Evolutionary conservation across 35 echinoderm and acorn worm genomes (phyloP).

Genomic region (Apostichopus japonicus): DNA sequence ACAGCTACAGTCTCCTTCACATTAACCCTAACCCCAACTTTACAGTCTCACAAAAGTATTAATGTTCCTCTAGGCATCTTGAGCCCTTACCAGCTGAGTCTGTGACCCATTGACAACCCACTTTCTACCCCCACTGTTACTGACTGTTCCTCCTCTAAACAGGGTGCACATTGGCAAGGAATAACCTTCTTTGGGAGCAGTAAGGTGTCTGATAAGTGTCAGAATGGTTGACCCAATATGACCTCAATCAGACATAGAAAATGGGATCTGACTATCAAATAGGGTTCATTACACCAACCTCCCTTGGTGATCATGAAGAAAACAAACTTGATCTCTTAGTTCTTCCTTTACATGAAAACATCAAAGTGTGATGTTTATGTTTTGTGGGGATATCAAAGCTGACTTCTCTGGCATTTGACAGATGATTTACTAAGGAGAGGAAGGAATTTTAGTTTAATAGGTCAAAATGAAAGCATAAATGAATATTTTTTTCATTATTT

Average conservation of each 20-base stretch:
- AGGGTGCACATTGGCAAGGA: neutral
- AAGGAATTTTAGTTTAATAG: too few species aligned
- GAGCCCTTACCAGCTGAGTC: too few species aligned
- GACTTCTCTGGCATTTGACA: too few species aligned
- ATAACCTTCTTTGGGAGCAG: neutral
- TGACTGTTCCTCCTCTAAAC: neutral
- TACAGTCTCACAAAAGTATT: too few species aligned
- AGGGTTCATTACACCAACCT: neutral
- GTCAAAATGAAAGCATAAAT: too few species aligned
- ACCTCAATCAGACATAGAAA: neutral
- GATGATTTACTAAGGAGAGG: too few species aligned
- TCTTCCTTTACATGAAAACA: neutral
- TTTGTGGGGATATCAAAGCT: too few species aligned
- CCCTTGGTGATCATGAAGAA: neutral
- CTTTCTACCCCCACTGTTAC: neutral
- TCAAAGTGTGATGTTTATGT: neutral
- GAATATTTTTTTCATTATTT: too few species aligned
- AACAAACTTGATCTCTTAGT: neutral
- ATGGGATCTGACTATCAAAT: neutral
- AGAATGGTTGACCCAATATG: neutral
- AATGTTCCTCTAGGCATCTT: too few species aligned
- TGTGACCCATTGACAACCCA: neutral
- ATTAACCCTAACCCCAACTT: too few species aligned
- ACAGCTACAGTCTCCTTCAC: too few species aligned
- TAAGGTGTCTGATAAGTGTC: neutral